Evolutionary conservation across 2,113 vertebrate genomes (phyloP).

Genomic region (Arvicanthis niloticus): DNA sequence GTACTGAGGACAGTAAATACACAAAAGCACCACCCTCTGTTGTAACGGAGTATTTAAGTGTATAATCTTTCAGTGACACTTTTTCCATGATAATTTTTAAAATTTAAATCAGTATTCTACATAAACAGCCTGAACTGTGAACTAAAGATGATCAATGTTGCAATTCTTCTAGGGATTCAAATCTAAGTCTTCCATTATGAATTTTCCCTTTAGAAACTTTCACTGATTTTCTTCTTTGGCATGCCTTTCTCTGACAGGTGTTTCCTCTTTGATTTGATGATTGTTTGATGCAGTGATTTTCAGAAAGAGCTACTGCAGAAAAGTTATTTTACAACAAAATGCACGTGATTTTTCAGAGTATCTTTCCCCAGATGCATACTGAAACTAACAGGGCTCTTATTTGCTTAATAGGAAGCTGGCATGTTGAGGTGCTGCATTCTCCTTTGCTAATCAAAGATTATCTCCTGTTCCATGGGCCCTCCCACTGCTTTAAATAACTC

Average conservation of each 20-base stretch:
- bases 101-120: not conserved
- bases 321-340: constrained; percentile 24
- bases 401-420: constrained; percentile 20
- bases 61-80: not conserved
- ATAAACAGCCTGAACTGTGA: constrained; percentile 14
- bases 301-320: not conserved
- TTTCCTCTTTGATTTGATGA: constrained; percentile 60
- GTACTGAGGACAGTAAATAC: not conserved
- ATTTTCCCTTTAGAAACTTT: constrained; percentile 37
- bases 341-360: not conserved
- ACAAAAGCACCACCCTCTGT: not conserved
- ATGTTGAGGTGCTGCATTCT: not conserved
- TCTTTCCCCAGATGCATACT: constrained; percentile 1
- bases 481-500: not conserved
- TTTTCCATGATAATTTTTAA: not conserved
- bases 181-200: not conserved
- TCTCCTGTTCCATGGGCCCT: not conserved
- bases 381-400: not conserved
- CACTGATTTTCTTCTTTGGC: not conserved
- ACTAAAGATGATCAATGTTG: not conserved
- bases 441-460: not conserved
- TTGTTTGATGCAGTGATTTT: not conserved
- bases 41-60: constrained; percentile 17
- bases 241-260: not conserved
- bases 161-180: constrained; percentile 24